Evolutionary conservation across 2,888 invertebrate genomes (phyloP).

Genomic region (Entomobrya proxima): DNA sequence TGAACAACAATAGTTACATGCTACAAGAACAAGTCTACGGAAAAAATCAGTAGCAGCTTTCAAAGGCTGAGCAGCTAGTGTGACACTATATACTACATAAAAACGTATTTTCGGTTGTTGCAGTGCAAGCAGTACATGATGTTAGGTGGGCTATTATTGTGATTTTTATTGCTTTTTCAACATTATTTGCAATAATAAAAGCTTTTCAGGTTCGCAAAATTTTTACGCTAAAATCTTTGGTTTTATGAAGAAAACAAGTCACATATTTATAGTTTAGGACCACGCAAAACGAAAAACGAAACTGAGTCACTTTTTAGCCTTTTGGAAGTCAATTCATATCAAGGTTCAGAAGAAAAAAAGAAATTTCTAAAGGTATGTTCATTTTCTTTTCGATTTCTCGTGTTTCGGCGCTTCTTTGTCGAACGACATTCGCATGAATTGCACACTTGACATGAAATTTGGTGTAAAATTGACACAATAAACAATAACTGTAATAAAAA

Average conservation of each 20-base stretch:
- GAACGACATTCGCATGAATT: not conserved
- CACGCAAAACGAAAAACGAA: too few relatives aligned
- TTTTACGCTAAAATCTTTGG: too few relatives aligned
- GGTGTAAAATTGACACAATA: slow-evolving; percentile 32
- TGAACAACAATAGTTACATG: not conserved
- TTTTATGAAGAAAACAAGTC: too few relatives aligned
- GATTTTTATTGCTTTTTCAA: slow-evolving; percentile 23
- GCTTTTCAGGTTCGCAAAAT: not conserved
- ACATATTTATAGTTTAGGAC: too few relatives aligned
- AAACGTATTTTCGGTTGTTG: too few relatives aligned
- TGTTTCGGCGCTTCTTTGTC: not conserved
- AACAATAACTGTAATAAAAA: not conserved
- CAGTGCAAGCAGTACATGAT: not conserved
- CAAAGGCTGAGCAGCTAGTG: too few relatives aligned
- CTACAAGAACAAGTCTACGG: too few relatives aligned
- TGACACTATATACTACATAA: too few relatives aligned
- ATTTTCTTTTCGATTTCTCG: not conserved
- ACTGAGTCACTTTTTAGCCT: too few relatives aligned
- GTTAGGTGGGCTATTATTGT: not conserved
- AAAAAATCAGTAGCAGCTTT: too few relatives aligned
- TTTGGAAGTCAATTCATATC: too few relatives aligned
- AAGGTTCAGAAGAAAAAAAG: not conserved
- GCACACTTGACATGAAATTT: slow-evolving; percentile 12
- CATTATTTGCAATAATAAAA: slow-evolving; percentile 36
- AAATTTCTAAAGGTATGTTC: not conserved